These are phyloP conservation scores for Melanotaenia pygmaea DNA, from an alignment of 2,797 vertebrate species.

Conservation along the genomic window DNA sequence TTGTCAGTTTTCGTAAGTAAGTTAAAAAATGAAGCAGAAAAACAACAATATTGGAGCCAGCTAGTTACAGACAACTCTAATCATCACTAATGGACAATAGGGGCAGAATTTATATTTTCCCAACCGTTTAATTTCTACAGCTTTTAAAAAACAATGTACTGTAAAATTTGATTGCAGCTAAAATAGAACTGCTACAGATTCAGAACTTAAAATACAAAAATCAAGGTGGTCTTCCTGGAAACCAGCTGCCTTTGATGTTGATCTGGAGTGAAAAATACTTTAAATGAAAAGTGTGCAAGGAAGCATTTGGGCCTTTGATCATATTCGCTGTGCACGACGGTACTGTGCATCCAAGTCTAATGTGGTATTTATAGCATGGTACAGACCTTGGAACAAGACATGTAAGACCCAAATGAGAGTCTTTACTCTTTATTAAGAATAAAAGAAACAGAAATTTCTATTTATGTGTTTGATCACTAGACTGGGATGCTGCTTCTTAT, in stretches of 20 bases:
- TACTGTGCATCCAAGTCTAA: slow-evolving; percentile 4
- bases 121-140: neutral
- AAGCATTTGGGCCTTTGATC: slow-evolving; percentile 2
- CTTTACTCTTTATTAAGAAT: neutral
- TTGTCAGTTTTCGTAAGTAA: slow-evolving; percentile 27
- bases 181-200: slow-evolving; percentile 12
- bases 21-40: slow-evolving; percentile 33
- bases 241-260: slow-evolving; percentile 27
- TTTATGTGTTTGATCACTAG: slow-evolving; percentile 12
- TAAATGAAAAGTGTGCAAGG: slow-evolving; percentile 12
- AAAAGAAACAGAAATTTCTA: slow-evolving; percentile 2
- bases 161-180: neutral
- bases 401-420: neutral
- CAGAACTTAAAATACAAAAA: neutral
- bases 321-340: slow-evolving; percentile 11
- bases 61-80: neutral
- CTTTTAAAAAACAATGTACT: slow-evolving; percentile 9
- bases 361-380: neutral
- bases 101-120: neutral
- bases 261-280: slow-evolving; percentile 17
- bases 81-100: neutral
- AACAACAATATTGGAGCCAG: slow-evolving; percentile 7
- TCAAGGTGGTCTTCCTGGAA: neutral
- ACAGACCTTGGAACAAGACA: neutral
- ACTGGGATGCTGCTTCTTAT: neutral